Evolutionary conservation across 2,797 vertebrate genomes (phyloP).

Genomic region (Pelobates cultripes): DNA sequence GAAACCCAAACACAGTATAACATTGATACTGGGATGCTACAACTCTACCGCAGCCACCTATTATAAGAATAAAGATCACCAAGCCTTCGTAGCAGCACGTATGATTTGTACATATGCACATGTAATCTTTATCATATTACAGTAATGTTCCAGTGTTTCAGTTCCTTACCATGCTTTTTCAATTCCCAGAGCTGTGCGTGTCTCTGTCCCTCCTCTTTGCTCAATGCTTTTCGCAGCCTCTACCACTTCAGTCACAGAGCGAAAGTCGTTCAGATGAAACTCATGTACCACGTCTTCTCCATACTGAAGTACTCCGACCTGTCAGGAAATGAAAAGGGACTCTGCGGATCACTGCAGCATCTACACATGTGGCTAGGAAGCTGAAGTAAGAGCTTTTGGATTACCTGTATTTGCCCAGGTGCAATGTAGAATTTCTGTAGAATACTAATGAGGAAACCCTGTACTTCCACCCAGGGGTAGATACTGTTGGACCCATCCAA

Average conservation of each 20-base stretch:
- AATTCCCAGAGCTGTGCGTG: constrained; percentile 93
- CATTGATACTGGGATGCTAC: too few relatives aligned
- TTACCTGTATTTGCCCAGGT: constrained; percentile 96
- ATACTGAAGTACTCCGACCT: constrained; percentile 94
- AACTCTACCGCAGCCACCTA: too few relatives aligned
- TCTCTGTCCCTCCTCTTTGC: constrained; percentile 93
- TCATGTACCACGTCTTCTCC: constrained; percentile 94
- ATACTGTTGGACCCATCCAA: constrained; percentile 98
- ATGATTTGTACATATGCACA: background rate
- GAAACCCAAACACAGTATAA: too few relatives aligned
- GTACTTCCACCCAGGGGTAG: constrained; percentile 97
- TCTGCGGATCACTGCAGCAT: background rate
- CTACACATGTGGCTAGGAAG: background rate
- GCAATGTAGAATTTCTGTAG: constrained; percentile 96
- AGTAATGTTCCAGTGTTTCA: too few relatives aligned
- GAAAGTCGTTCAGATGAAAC: constrained; percentile 92
- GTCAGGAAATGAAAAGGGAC: background rate
- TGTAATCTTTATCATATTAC: background rate
- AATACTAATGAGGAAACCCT: constrained; percentile 97
- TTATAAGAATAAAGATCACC: too few relatives aligned
- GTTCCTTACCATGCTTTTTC: constrained; percentile 84
- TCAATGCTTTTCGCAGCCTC: constrained; percentile 89
- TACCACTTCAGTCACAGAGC: constrained; percentile 91
- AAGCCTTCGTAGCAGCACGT: too few relatives aligned
- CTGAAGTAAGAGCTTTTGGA: background rate